phyloP scores from a whole-genome alignment of 1,140 invertebrate genomes.

The Oncopeltus fasciatus region DNA sequence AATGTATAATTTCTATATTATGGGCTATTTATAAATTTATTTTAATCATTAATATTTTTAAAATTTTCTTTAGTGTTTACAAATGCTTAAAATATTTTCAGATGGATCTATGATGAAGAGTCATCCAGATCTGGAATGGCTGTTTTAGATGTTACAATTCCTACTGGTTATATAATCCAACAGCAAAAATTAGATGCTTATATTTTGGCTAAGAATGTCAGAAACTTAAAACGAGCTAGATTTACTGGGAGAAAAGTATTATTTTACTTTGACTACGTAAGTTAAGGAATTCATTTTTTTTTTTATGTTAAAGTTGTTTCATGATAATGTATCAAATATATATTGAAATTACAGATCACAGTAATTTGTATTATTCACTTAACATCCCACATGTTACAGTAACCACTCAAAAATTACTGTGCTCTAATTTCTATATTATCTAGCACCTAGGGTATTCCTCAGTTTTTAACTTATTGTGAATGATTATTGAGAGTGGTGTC shows the following conservation, averaged over 20 bases:
- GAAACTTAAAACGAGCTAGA: constrained; percentile 69
- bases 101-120: constrained; percentile 66
- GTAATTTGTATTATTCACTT: too few species aligned
- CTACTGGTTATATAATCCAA: constrained; percentile 86
- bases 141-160: constrained; percentile 79
- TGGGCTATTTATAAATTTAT: background rate
- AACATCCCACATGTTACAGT: too few species aligned
- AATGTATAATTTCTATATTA: background rate
- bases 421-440: too few species aligned
- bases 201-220: constrained; percentile 53
- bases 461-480: too few species aligned
- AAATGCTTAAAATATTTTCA: constrained; percentile 29
- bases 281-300: constrained; percentile 27
- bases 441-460: too few species aligned
- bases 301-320: background rate
- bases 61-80: constrained; percentile 16
- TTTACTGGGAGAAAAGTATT: constrained; percentile 66
- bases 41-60: background rate
- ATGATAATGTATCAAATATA: too few species aligned
- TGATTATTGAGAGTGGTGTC: too few species aligned
- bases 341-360: too few species aligned
- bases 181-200: constrained; percentile 78
- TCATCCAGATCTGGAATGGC: constrained; percentile 76
- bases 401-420: too few species aligned
- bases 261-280: constrained; percentile 92